Base-by-base conservation (phyloP, 2,888 invertebrate genomes). In the Ischnura elegans region DNA sequence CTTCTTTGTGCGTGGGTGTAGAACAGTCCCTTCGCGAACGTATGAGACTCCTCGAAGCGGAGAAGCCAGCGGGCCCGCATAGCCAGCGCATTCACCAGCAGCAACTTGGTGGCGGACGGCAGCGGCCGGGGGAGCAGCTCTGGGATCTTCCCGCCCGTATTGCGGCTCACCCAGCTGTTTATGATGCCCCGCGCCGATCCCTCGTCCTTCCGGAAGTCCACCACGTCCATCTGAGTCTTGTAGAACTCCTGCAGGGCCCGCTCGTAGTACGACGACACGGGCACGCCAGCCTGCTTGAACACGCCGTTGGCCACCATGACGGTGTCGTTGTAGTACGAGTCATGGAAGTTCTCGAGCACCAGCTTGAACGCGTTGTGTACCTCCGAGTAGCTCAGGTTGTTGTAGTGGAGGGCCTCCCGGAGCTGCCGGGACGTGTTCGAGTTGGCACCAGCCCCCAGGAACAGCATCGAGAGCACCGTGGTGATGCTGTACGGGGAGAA, bases 21-120 rank as follows among this genome's bases (percentile, higher is more conserved):
- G 95, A 95, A 95, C 25, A 95, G 94, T 36, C 95, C 95, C 66
- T 95, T 95, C 36, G 95, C 94, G 51, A 95, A 95, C 0, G 95
- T 95, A 93, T 95, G 94, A 2, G 94, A 94, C 8, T 95, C 95
- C 93, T 95, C 95, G 94, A 95, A 95, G 51, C 95, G 95, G 85
- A 95, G 94, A 55, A 95, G 94, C 95, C 95, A 95, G 21, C 94
- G 94, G 25, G 95, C 95, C 85, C 94, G 94, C 93, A 95, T 93
- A 0, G 95, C 94, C 13, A 95, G 93, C 16, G 95, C 95, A 93
- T 95, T 95, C n/a, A 95, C 95, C n/a, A 95, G 94, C 13, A 95
- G 87, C 55, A 95, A 94, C 51, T 94, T 94, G 0, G 95, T 95
- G 87, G 95, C 94, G 46, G 94, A 94, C 13, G 94, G 94, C 0